A percentile compares a stretch with the other conserved stretches of the same genome.
These are phyloP conservation scores for Auanema sp. DNA, from an alignment of 2,888 invertebrate species.

Conservation along the genomic window DNA sequence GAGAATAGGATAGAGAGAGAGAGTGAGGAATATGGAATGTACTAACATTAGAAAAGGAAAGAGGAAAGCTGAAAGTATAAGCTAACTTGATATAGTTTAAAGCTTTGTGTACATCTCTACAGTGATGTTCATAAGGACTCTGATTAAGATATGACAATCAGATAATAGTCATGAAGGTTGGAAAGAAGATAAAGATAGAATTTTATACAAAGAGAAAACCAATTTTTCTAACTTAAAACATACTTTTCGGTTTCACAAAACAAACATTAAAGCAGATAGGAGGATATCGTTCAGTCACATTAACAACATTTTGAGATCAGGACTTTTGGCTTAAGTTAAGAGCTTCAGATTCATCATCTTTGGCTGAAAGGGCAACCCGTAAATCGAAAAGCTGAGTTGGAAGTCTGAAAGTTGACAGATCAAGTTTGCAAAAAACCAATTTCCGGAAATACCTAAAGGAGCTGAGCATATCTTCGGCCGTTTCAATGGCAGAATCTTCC, in stretches of 20 bases:
- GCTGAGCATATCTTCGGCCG: constrained; percentile 36
- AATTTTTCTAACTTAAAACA: constrained; percentile 3
- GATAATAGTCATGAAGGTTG: constrained; percentile 6
- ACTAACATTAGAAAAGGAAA: too few species aligned
- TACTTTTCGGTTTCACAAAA: too few species aligned
- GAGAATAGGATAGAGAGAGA: too few species aligned
- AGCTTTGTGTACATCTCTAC: too few species aligned
- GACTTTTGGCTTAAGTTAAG: constrained; percentile 17
- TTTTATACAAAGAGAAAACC: neutral
- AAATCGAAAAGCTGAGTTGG: constrained; percentile 23
- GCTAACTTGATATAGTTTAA: too few species aligned
- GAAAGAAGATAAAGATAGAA: constrained; percentile 4
- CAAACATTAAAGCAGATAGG: constrained; percentile 7
- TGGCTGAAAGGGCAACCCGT: constrained; percentile 11
- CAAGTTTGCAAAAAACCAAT: neutral
- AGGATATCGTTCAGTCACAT: neutral
- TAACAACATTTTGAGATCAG: constrained; percentile 1
- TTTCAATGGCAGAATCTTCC: constrained; percentile 19
- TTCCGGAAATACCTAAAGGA: constrained; percentile 26
- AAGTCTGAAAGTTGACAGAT: constrained; percentile 16
- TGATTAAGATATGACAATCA: constrained; percentile 1
- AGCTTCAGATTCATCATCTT: constrained; percentile 5
- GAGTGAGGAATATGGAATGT: too few species aligned
- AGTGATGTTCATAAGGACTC: too few species aligned
- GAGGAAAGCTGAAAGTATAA: too few species aligned